A percentile compares a stretch with the other conserved stretches of the same genome.
phyloP scores from a whole-genome alignment of 2,797 vertebrate species.

The Falco peregrinus region DNA sequence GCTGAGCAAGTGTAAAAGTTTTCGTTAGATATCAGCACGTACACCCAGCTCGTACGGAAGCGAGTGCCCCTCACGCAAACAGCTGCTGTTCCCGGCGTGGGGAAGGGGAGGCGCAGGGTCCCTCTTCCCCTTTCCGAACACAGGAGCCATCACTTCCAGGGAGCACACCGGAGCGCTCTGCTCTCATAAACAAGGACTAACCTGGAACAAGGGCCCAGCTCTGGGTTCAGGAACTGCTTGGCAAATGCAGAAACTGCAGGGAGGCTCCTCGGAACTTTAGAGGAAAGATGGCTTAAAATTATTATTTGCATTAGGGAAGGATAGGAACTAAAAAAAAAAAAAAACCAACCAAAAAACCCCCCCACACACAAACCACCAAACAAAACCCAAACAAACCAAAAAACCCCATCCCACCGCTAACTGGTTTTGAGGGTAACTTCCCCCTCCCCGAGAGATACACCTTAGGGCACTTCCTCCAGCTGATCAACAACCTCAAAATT shows the following conservation, averaged over 20 bases:
- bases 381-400: too few species aligned
- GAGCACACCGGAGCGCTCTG: background rate
- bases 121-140: background rate
- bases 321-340: too few species aligned
- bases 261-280: too few species aligned
- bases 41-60: accelerated
- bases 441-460: accelerated
- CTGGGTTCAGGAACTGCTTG: too few species aligned
- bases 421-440: background rate
- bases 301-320: too few species aligned
- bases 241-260: background rate
- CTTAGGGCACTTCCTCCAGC: background rate
- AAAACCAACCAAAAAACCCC: too few species aligned
- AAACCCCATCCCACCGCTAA: accelerated
- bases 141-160: background rate
- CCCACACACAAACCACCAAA: too few species aligned
- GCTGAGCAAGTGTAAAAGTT: too few species aligned
- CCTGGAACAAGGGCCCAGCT: accelerated
- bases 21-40: accelerated
- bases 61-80: background rate
- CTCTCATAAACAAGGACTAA: background rate
- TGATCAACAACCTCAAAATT: background rate
- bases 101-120: background rate
- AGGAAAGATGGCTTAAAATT: accelerated
- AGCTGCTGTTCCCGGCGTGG: accelerated